Percentiles rank a stretch among this genome's conserved stretches.
Conservation (phyloP, 2,888 invertebrate genomes). For the Timandra comae region DNA sequence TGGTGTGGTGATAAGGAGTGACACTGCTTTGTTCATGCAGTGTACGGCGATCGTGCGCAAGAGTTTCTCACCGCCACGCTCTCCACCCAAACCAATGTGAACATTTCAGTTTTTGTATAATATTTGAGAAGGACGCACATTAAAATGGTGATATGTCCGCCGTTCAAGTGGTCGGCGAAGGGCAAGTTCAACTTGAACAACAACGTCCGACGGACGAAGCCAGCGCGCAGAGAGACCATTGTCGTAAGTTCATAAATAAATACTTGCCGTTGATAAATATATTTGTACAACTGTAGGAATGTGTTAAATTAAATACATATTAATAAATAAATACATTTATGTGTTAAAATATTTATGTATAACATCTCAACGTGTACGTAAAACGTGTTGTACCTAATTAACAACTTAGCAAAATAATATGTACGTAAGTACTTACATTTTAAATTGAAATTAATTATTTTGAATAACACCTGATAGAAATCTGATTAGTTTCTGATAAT, state of each 20-base stretch:
- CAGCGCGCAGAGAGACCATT: conserved; percentile 51
- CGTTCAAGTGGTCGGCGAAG: conserved; percentile 57
- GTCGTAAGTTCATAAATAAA: conserved; percentile 39
- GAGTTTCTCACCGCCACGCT: conserved; percentile 49
- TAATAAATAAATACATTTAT: no score
- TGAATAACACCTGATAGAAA: no score
- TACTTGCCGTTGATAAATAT: no score
- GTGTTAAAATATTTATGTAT: no score
- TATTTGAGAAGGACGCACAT: conserved; percentile 14
- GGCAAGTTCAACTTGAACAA: conserved; percentile 55
- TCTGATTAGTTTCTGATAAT: no score
- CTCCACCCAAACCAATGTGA: conserved; percentile 15
- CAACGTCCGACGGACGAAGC: conserved; percentile 23
- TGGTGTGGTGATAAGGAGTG: conserved; percentile 57
- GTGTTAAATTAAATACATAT: no score
- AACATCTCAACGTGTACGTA: no score
- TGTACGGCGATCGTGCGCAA: conserved; percentile 45
- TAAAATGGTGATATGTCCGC: conserved; percentile 66
- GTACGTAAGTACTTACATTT: no score
- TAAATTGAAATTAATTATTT: no score
- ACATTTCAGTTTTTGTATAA: conserved; percentile 5
- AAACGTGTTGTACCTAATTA: no score
- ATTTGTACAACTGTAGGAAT: no score
- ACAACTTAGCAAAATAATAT: no score
- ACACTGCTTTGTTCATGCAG: conserved; percentile 48